Evolutionary conservation across 2,888 invertebrate genomes (phyloP), one percentile per base, ranked within the genome.

Genomic region (Meteorus colon): DNA sequence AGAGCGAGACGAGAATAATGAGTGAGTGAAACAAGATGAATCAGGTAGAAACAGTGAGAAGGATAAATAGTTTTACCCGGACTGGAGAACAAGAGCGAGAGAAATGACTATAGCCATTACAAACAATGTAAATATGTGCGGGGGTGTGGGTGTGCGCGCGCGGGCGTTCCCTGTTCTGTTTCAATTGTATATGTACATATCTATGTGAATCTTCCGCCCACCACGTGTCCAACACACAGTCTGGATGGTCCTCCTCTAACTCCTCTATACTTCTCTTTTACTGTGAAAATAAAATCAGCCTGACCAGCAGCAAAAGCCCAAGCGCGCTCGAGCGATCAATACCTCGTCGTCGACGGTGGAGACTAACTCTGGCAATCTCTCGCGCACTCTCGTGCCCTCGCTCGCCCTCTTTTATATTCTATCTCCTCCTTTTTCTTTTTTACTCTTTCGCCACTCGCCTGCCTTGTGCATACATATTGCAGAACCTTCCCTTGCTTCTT

Each of bases 221-320:
- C 82, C 83, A 81, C 82, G 82, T 80, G 80, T 79, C 81, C 63
- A 65, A 65, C 78, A 79, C 80, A 84, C 84, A 84, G 84, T 82
- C 82, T 83, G 81, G 81, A 86, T 87, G 87, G 86, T 88, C 88
- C 88, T 85, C 84, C 81, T 85, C 75, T 73, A 70, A 67, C 76
- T 82, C 86, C 8, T 55, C 2, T 55, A 19, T 55, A 55, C 8
- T 55, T 55, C 55, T 55, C 19, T 55, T 55, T 55, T 55, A 19
- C 55, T 55, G 81, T 77, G 81, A 84, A 86, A 87, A 86, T 86
- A 85, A 87, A 87, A 87, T 86, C 83, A 85, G 83, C 84, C 83
- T 83, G 83, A 81, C 78, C 78, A 83, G 83, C 81, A 75, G 55
- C 19, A 55, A 55, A 79, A 80, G 79, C 81, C 80, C 55, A 55